These are phyloP conservation scores for Lepas anatifera DNA, from an alignment of 2,888 invertebrate genomes.

Conservation along the genomic window DNA sequence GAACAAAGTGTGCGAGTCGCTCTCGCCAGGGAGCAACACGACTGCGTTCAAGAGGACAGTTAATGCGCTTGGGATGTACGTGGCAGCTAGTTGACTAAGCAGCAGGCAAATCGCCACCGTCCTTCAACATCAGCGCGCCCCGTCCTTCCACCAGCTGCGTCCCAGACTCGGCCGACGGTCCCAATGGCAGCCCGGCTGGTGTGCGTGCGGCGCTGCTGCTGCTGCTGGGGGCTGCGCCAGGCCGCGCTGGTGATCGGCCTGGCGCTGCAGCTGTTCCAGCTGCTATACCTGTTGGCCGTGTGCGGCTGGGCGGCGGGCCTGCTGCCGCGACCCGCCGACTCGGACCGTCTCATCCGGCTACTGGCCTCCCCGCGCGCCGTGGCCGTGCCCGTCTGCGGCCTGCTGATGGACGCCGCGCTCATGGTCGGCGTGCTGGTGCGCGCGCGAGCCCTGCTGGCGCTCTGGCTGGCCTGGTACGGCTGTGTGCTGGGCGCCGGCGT, in stretches of 20 bases:
- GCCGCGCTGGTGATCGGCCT: background rate
- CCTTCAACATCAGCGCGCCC: too few species aligned
- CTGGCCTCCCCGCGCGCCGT: background rate
- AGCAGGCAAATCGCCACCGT: too few species aligned
- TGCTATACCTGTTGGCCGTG: conserved; percentile 1
- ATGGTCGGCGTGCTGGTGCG: conserved; percentile 1
- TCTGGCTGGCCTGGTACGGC: background rate
- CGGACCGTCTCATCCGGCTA: background rate
- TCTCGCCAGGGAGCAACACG: too few species aligned
- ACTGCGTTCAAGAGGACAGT: too few species aligned
- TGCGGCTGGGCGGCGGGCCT: conserved; percentile 6
- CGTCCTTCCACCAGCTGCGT: too few species aligned
- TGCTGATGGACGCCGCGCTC: background rate
- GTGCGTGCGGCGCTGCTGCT: background rate
- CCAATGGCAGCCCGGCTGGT: background rate
- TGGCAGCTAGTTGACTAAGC: too few species aligned
- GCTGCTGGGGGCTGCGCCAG: background rate
- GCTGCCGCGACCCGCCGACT: background rate
- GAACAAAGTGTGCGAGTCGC: too few species aligned
- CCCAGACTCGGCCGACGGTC: background rate
- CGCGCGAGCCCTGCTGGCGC: background rate
- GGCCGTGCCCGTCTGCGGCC: background rate
- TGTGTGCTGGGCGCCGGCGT: background rate
- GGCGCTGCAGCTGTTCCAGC: background rate
- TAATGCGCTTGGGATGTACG: too few species aligned